Evolutionary conservation across 2,888 invertebrate species (phyloP).

Genomic region (Drosophila lutescens): DNA sequence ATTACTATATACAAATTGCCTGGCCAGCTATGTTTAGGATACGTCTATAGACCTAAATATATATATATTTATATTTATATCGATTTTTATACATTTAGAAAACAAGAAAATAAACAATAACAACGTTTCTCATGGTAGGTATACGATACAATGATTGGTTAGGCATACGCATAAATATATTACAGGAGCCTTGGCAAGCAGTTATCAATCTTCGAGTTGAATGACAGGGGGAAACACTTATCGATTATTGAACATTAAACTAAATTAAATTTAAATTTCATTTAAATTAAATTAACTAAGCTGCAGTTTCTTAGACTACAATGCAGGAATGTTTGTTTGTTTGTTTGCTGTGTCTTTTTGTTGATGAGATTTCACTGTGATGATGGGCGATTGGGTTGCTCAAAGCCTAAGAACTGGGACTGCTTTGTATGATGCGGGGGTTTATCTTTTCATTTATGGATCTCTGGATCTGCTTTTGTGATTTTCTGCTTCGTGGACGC

Average conservation of each 20-base stretch:
- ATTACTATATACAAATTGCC: slow-evolving; percentile 72
- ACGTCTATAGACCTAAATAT: slow-evolving; percentile 32
- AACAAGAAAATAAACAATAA: slow-evolving; percentile 75
- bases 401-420: slow-evolving; percentile 58
- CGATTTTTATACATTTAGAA: slow-evolving; percentile 76
- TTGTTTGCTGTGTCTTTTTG: slow-evolving; percentile 8
- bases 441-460: slow-evolving; percentile 5
- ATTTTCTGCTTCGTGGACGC: slow-evolving; percentile 41
- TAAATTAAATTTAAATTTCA: slow-evolving; percentile 78
- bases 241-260: slow-evolving; percentile 64
- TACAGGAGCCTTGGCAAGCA: slow-evolving; percentile 78
- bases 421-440: slow-evolving; percentile 25
- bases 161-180: slow-evolving; percentile 63
- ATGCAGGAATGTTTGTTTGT: slow-evolving; percentile 44
- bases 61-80: slow-evolving; percentile 39
- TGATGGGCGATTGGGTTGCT: slow-evolving; percentile 38
- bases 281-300: slow-evolving; percentile 79
- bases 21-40: slow-evolving; percentile 57
- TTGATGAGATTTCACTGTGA: slow-evolving; percentile 36
- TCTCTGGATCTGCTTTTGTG: slow-evolving; percentile 10
- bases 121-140: slow-evolving; percentile 65
- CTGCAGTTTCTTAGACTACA: slow-evolving; percentile 63
- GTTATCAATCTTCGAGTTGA: slow-evolving; percentile 42
- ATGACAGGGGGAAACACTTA: slow-evolving; percentile 63
- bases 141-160: slow-evolving; percentile 40